phyloP scores from a whole-genome alignment of 1,140 invertebrate species.

The Steinernema khuongi region DNA sequence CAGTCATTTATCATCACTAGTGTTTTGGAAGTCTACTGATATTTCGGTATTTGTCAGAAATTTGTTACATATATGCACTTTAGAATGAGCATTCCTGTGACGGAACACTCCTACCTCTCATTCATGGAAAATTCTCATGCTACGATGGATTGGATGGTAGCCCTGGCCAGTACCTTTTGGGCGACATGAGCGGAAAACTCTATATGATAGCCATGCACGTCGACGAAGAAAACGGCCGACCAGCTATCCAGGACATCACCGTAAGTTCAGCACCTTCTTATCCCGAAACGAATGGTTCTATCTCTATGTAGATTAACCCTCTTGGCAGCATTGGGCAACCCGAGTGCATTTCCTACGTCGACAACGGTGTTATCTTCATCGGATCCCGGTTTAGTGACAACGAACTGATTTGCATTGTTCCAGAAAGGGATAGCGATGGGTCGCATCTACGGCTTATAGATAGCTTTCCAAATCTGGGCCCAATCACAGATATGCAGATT shows the following conservation, averaged over 20 bases:
- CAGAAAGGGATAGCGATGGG: slow-evolving; percentile 73
- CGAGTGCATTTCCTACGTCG: slow-evolving; percentile 95
- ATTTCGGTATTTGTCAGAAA: no score
- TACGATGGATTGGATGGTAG: slow-evolving; percentile 25
- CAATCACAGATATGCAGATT: slow-evolving; percentile 95
- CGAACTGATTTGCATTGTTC: slow-evolving; percentile 83
- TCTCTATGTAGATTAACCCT: no score
- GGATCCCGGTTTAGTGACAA: slow-evolving; percentile 93
- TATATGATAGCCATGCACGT: no score
- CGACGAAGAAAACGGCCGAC: no score
- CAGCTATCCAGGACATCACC: no score
- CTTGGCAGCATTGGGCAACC: slow-evolving; percentile 84
- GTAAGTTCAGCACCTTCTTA: no score
- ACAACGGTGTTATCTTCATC: slow-evolving; percentile 95
- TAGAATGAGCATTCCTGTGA: no score
- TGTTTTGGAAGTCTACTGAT: no score
- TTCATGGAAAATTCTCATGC: slow-evolving; percentile 21
- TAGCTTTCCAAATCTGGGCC: slow-evolving; percentile 90
- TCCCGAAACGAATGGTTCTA: no score
- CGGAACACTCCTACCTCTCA: no score
- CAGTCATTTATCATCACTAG: no score
- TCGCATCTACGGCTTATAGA: slow-evolving; percentile 90
- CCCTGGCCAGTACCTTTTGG: slow-evolving; percentile 58
- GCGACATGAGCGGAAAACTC: slow-evolving; percentile 78
- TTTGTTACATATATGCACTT: no score